A percentile compares a stretch with the other conserved stretches of the same genome.
These are phyloP conservation scores for Leptinotarsa haldemani DNA, from an alignment of 2,888 invertebrate species.

Conservation along the genomic window DNA sequence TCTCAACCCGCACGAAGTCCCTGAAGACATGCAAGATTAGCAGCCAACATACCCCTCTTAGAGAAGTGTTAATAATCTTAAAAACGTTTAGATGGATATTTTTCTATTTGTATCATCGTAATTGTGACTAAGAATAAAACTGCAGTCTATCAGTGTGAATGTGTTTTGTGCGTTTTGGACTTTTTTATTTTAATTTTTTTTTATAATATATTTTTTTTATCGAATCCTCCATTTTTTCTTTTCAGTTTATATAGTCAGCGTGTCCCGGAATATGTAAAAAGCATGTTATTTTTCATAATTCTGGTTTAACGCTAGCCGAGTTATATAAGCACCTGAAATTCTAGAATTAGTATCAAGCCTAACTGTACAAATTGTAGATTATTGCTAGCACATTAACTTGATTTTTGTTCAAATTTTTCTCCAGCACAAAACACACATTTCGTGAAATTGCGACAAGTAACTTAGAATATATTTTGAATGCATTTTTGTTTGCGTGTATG, in stretches of 20 bases:
- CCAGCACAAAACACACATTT: constrained; percentile 48
- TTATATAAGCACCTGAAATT: constrained; percentile 17
- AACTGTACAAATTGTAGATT: constrained; percentile 26
- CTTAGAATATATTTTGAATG: constrained; percentile 41
- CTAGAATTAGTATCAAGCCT: constrained; percentile 21
- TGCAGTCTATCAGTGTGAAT: constrained; percentile 49
- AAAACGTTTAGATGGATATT: constrained; percentile 60
- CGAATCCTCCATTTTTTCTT: constrained; percentile 40
- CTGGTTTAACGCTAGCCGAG: neutral
- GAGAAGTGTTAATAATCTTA: constrained; percentile 52
- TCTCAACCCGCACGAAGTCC: constrained; percentile 93
- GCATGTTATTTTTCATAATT: constrained; percentile 6
- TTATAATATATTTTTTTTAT: constrained; percentile 47
- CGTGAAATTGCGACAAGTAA: constrained; percentile 34
- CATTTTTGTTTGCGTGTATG: constrained; percentile 51
- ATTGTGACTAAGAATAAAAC: constrained; percentile 46
- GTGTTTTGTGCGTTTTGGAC: constrained; percentile 50
- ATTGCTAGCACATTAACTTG: constrained; percentile 37
- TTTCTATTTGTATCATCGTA: constrained; percentile 60
- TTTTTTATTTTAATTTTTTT: constrained; percentile 36
- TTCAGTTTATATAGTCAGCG: constrained; percentile 50
- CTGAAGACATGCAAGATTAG: constrained; percentile 95
- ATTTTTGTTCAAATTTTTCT: constrained; percentile 38
- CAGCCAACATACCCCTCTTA: constrained; percentile 43
- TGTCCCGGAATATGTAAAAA: constrained; percentile 36